Evolutionary conservation across 2,888 invertebrate genomes (phyloP).

Genomic region (Pimpla rufipes): DNA sequence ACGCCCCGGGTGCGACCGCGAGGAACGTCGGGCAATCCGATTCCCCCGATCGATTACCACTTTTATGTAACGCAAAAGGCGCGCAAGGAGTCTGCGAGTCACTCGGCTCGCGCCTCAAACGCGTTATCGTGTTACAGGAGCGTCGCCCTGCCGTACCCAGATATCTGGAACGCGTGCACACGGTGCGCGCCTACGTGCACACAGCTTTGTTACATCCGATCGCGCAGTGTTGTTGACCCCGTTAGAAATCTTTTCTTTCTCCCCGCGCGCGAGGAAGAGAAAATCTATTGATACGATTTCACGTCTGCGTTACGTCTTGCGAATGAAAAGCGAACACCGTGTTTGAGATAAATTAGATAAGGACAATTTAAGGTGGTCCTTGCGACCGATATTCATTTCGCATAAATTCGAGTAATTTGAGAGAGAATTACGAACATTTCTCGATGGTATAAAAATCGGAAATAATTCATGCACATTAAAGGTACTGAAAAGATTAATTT

Average conservation of each 20-base stretch:
- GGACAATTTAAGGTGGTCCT: too few relatives aligned
- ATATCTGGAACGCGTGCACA: slow-evolving; percentile 45
- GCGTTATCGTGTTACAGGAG: slow-evolving; percentile 59
- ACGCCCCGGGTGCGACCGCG: not conserved
- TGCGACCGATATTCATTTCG: too few relatives aligned
- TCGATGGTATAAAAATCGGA: too few relatives aligned
- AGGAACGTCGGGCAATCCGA: slow-evolving; percentile 34
- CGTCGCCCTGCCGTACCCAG: not conserved
- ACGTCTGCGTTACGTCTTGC: slow-evolving; percentile 12
- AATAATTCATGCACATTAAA: too few relatives aligned
- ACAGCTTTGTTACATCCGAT: slow-evolving; percentile 54
- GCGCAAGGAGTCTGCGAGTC: slow-evolving; percentile 1
- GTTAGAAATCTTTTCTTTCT: slow-evolving; percentile 59
- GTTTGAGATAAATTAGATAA: too few relatives aligned
- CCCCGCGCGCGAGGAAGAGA: slow-evolving; percentile 9
- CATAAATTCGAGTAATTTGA: too few relatives aligned
- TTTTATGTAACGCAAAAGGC: slow-evolving; percentile 48
- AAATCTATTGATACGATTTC: slow-evolving; percentile 45
- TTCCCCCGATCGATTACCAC: slow-evolving; percentile 43
- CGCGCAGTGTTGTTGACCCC: slow-evolving; percentile 54
- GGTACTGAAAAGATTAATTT: too few relatives aligned
- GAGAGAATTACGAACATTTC: too few relatives aligned
- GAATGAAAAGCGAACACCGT: not conserved
- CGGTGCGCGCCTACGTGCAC: not conserved
- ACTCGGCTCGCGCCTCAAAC: slow-evolving; percentile 34